Evolutionary conservation across 2,113 vertebrate species (phyloP), one percentile per base, ranked within the genome.

Genomic region (Chascanopsetta lugubris): DNA sequence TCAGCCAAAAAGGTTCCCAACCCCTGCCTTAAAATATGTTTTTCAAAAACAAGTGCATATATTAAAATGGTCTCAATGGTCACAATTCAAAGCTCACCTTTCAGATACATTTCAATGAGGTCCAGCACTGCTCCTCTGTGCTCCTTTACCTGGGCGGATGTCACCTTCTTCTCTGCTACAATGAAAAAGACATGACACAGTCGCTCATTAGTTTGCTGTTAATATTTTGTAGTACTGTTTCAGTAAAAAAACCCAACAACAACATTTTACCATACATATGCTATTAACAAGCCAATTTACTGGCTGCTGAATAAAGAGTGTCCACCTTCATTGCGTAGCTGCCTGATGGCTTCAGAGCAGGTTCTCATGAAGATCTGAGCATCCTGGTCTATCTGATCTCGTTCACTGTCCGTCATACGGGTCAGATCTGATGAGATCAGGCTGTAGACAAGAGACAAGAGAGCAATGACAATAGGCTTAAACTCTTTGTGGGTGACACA

Each of bases 331-430:
- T 87, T 74, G 58, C 95, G 90, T 7, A 99, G 93, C 29, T 95
- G 95, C 53, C 93, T 94, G 76, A 99, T 98, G 27, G 97, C 96
- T 50, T 98, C 97, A 0, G 96, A 94, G 67, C 97, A 99, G 0
- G 96, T 95, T 71, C 94, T 93, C 94, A 99, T 97, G 67, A 98
- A 98, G 65, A 94, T 95, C 81, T 98, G 96, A 50, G 97, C 97
- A 21, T 98, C 97, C 78, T 99, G 97, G 82, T 99, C 97, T 21
- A 99, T 99, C 91, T 98, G 97, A 77, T 99, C 97, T 18, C 97
- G 93, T 34, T 99, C 97, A 0, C 83, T 92, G 66, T 99, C 97
- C 0, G 96, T 97, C 97, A 99, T 99, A 24, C 92, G 93, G 21
- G 89, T 94, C 2, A 93, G 90, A 4, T 95, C 96, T n/a, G 96